Base-by-base conservation (phyloP, 2,888 invertebrate genomes). In the Mantis religiosa region DNA sequence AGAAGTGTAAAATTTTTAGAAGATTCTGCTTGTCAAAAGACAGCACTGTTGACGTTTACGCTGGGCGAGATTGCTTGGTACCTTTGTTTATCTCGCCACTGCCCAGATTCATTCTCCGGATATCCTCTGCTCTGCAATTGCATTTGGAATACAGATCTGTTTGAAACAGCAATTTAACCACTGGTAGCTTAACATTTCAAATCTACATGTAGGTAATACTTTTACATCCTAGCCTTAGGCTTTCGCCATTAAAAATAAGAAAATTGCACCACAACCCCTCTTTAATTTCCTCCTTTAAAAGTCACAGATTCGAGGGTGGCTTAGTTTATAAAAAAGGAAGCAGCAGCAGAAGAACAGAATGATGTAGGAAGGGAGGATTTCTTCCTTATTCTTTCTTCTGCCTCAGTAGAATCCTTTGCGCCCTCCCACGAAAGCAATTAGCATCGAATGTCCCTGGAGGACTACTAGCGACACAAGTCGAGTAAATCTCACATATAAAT, bases 351-450 rank as follows among this genome's bases (percentile, higher is more conserved):
- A 71, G 54, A 71, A 71, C 2, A 20, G 54, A 71, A 71, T 71
- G 25, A 25, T 71, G 25, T 9, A 71, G 54, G 20, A 71, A 71
- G 54, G 54, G 25, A 71, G 25, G 54, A 71, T 71, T 71, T 71
- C 20, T 71, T 25, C 54, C 54, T 71, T 71, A 71, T 71, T 71
- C 54, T 71, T 71, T 71, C 20, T 14, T 71, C 54, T 71, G 54
- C 54, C 25, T 71, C 54, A 71, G 15, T 20, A 71, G 54, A 71
- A 71, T 71, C 54, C 54, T 71, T 71, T 71, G 54, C 86, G 81
- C 86, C 86, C 28, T 28, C 30, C 86, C 25, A 86, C 81, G 15
- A 86, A 86, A 86, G 86, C 86, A 86, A 86, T 86, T 86, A 86
- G 86, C 86, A 86, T 54, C 15, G 71, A 20, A 81, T 12, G 27